phyloP scores from a whole-genome alignment of 2,113 vertebrate species.

The Campylomormyrus tamandua region DNA sequence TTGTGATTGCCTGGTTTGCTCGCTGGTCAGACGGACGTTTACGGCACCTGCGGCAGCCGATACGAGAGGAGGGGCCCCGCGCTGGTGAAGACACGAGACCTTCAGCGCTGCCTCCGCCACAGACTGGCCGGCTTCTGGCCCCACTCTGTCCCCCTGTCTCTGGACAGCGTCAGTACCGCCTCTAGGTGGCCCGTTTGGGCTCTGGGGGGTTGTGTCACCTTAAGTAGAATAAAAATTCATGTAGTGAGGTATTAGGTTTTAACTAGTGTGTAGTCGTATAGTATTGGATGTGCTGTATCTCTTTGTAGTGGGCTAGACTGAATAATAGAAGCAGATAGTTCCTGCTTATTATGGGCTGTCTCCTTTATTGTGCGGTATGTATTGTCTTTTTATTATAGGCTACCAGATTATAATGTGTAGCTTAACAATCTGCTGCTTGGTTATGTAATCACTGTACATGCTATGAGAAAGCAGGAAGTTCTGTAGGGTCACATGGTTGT shows the following conservation, averaged over 20 bases:
- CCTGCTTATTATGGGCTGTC: not conserved
- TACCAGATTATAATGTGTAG: not conserved
- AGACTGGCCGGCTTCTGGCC: conserved; percentile 54
- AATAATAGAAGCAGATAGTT: not conserved
- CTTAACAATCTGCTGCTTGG: not conserved
- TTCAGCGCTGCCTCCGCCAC: conserved; percentile 61
- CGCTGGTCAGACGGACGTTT: conserved; percentile 61
- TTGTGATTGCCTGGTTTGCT: not conserved
- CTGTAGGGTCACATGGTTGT: not conserved
- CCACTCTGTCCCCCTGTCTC: conserved; percentile 56
- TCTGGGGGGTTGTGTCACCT: not conserved
- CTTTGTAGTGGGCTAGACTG: not conserved
- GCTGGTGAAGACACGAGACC: conserved; percentile 63
- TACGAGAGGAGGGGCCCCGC: conserved; percentile 58
- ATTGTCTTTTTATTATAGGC: not conserved
- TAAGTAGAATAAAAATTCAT: not conserved
- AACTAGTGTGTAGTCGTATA: not conserved
- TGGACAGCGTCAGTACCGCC: conserved; percentile 50
- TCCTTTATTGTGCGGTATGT: not conserved
- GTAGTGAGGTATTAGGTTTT: not conserved
- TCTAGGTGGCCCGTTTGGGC: not conserved
- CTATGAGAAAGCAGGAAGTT: not conserved
- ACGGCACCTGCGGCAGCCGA: conserved; percentile 66
- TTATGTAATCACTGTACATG: not conserved
- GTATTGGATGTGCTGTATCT: not conserved